These are phyloP conservation scores for Candoia aspera DNA, from an alignment of 2,113 vertebrate species.

Conservation along the genomic window DNA sequence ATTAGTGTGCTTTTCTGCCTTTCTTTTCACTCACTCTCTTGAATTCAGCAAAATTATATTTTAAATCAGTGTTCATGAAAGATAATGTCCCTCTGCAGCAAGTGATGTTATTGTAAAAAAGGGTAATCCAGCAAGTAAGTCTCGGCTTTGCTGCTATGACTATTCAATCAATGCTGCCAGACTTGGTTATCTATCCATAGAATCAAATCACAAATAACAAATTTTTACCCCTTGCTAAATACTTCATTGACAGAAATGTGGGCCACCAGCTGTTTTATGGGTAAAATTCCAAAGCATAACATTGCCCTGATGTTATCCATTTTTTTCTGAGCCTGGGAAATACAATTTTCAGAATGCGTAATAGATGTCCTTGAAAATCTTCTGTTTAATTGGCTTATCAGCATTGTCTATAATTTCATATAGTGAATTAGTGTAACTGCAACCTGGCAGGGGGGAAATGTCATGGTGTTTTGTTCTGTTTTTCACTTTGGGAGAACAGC, in stretches of 20 bases:
- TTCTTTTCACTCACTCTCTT: neutral
- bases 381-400: neutral
- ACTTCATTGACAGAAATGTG: neutral
- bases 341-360: neutral
- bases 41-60: neutral
- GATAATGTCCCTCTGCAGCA: neutral
- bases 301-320: neutral
- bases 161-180: neutral
- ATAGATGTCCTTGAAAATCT: neutral
- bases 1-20: neutral
- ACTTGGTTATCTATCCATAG: neutral
- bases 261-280: neutral
- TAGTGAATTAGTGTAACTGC: neutral
- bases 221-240: neutral
- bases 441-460: neutral
- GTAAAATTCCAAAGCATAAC: neutral
- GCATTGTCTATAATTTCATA: neutral
- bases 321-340: neutral
- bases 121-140: neutral
- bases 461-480: neutral
- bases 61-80: neutral
- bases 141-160: neutral
- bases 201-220: neutral
- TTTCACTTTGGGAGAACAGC: neutral
- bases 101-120: constrained; percentile 7